These are phyloP conservation scores for Callosobruchus maculatus DNA, from an alignment of 2,888 invertebrate genomes.

Conservation along the genomic window DNA sequence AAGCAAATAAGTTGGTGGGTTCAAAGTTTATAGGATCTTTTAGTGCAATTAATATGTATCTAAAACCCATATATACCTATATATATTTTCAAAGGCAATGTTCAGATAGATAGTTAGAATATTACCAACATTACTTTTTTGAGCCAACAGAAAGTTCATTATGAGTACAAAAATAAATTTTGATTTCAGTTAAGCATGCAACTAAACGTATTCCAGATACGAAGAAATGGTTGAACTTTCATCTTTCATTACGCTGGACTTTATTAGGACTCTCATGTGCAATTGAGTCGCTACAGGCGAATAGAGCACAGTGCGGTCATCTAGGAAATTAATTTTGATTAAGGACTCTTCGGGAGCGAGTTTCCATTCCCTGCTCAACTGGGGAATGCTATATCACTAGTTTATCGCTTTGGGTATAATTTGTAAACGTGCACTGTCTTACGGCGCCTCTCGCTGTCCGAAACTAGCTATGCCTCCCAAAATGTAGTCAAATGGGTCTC, in stretches of 20 bases:
- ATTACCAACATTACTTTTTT: too few species aligned
- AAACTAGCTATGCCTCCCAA: background rate
- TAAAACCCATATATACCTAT: too few species aligned
- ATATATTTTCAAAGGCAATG: too few species aligned
- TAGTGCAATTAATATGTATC: too few species aligned
- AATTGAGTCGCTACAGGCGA: slow-evolving; percentile 7
- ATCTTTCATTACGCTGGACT: background rate
- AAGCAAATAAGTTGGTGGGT: too few species aligned
- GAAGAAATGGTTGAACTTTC: too few species aligned
- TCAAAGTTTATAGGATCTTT: too few species aligned
- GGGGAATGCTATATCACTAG: slow-evolving; percentile 25
- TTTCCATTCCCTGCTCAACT: slow-evolving; percentile 13
- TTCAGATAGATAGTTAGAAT: too few species aligned
- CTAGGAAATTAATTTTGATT: slow-evolving; percentile 49
- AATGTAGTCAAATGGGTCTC: slow-evolving; percentile 7
- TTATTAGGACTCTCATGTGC: background rate
- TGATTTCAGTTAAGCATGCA: too few species aligned
- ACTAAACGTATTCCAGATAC: too few species aligned
- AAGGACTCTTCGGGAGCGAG: slow-evolving; percentile 32
- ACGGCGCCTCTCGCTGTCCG: slow-evolving; percentile 4
- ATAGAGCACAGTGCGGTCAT: slow-evolving; percentile 36
- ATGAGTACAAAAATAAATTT: too few species aligned
- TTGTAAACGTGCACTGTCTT: slow-evolving; percentile 19
- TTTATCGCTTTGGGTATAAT: slow-evolving; percentile 23
- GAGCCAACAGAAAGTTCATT: too few species aligned